phyloP scores from a whole-genome alignment of 2,797 vertebrate genomes.

The Mormyrops boulengeri region DNA sequence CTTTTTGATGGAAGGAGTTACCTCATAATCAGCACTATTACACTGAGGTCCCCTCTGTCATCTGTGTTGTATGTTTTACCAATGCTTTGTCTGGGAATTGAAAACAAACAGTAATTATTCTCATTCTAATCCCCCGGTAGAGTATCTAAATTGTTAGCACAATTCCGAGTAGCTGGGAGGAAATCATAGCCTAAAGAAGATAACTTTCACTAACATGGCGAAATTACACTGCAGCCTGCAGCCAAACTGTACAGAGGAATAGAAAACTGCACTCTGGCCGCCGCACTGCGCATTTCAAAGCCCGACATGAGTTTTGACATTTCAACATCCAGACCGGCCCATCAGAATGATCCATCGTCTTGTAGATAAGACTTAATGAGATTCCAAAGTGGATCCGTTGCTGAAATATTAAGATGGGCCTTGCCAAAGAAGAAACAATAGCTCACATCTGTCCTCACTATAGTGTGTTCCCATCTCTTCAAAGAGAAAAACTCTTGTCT shows the following conservation, averaged over 20 bases:
- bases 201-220: constrained; percentile 2
- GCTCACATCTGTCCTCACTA: background rate
- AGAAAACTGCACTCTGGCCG: background rate
- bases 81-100: background rate
- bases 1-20: background rate
- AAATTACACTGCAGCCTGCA: background rate
- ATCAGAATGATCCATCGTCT: background rate
- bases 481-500: background rate
- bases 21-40: background rate
- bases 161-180: background rate
- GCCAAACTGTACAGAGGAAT: background rate
- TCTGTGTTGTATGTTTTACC: background rate
- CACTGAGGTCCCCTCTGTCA: background rate
- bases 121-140: background rate
- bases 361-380: background rate
- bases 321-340: background rate
- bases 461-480: background rate
- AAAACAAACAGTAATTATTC: constrained; percentile 16
- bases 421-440: background rate
- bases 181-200: background rate
- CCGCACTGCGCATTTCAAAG: background rate
- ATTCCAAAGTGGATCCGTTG: background rate
- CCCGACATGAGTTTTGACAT: background rate
- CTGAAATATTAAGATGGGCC: background rate
- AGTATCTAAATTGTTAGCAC: constrained; percentile 10